Base-by-base conservation (phyloP, 2,888 invertebrate species). In the Xiphydria camelus region DNA sequence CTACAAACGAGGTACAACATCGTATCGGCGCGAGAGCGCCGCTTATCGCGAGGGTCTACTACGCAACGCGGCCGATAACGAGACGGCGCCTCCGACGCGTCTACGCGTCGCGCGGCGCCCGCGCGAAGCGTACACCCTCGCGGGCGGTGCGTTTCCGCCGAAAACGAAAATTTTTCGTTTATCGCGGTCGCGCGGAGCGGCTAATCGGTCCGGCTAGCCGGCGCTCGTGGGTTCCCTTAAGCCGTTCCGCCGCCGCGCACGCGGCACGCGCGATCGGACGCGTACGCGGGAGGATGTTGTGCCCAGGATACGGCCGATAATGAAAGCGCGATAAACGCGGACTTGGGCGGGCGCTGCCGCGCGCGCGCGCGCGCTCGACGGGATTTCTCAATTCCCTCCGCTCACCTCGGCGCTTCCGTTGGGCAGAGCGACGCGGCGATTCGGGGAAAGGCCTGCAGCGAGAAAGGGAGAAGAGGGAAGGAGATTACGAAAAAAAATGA, bases 211-310 rank as follows among this genome's bases (percentile, higher is more conserved):
- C 57, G 55, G 55, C 54, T 61, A 61, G 61, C 61, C 57, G 64
- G 58, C 61, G 57, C 46, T 55, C 62, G 55, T 63, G 59, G 58
- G 62, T 66, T 71, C 70, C 70, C 70, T 70, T 68, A 66, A 68
- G 62, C 55, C 59, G n/a, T 47, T 41, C 45, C 36, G 31, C 43
- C 58, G 57, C 53, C 51, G 41, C 54, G 35, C 45, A 58, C 38
- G 22, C 61, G 58, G 52, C 48, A 53, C 53, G 57, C 51, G 57
- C 59, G 61, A 64, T 63, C 63, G 65, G 63, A 64, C 62, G 65
- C 62, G 64, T 61, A 62, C 64, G 62, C 62, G n/a, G n/a, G n/a
- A 70, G 70, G 70, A 70, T 70, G 68, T 70, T 59, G 68, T 62
- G 46, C 62, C 66, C 69, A 62, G 67, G 69, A 69, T 69, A 69